phyloP scores from a whole-genome alignment of 2,888 invertebrate species.

The Congeria kusceri region DNA sequence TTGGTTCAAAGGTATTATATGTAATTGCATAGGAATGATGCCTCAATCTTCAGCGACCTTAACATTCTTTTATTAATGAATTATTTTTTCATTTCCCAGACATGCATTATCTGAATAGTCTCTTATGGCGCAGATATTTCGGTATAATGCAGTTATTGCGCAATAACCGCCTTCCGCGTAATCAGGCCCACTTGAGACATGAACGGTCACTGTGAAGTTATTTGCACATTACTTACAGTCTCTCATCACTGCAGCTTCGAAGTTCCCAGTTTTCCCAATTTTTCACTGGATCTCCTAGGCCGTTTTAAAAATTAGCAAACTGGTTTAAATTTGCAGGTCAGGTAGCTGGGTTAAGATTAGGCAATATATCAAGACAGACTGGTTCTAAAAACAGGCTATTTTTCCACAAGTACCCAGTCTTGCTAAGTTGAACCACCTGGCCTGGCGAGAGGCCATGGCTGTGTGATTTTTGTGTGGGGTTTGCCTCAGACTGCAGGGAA shows the following conservation, averaged over 20 bases:
- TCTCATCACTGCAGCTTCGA: background rate
- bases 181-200: background rate
- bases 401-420: slow-evolving; percentile 13
- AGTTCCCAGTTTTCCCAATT: background rate
- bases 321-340: slow-evolving; percentile 59
- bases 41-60: no score
- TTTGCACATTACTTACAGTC: background rate
- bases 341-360: slow-evolving; percentile 45
- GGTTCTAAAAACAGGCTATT: slow-evolving; percentile 36
- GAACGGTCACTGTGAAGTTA: background rate
- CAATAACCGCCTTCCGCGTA: background rate
- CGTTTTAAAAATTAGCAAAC: slow-evolving; percentile 31
- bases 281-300: background rate
- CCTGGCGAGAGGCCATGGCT: slow-evolving; percentile 33
- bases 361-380: slow-evolving; percentile 44
- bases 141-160: no score
- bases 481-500: no score
- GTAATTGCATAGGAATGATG: no score
- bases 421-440: slow-evolving; percentile 60
- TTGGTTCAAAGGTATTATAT: no score
- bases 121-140: no score
- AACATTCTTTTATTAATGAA: no score
- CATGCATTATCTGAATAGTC: no score
- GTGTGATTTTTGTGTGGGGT: background rate
- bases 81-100: no score